phyloP scores from a whole-genome alignment of 2,113 vertebrate species.

The Micromys minutus region DNA sequence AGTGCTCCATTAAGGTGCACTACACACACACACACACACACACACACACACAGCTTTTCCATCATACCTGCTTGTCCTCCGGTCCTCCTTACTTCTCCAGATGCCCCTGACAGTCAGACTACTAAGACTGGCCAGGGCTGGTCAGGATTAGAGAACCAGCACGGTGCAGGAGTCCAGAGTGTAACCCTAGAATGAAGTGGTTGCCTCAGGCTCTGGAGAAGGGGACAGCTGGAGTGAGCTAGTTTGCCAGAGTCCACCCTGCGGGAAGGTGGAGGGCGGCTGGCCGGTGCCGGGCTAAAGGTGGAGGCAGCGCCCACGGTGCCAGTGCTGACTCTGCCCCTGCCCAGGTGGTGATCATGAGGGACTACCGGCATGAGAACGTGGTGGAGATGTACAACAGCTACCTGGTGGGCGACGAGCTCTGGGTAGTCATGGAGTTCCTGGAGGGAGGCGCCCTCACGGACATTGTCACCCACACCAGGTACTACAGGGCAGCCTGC shows the following conservation, averaged over 20 bases:
- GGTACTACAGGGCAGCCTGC: constrained; percentile 80
- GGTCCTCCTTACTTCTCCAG: background rate
- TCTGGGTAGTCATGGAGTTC: constrained; percentile 99
- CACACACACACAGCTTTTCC: background rate
- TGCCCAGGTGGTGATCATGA: constrained; percentile 96
- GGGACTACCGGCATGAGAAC: constrained; percentile 97
- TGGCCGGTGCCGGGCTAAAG: rapidly evolving
- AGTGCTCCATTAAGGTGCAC: background rate
- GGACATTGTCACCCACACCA: constrained; percentile 97
- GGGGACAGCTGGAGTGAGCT: background rate
- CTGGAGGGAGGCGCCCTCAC: constrained; percentile 96
- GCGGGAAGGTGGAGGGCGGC: background rate
- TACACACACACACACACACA: rapidly evolving
- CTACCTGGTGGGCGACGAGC: constrained; percentile 96
- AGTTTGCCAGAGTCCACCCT: background rate
- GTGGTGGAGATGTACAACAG: constrained; percentile 99
- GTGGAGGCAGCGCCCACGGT: too few species aligned
- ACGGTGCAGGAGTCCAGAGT: background rate
- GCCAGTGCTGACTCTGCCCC: rapidly evolving
- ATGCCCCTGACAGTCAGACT: background rate
- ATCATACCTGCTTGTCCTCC: background rate
- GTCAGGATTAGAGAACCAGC: background rate
- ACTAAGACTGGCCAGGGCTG: background rate
- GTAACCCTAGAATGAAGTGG: background rate
- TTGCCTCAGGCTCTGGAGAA: background rate